Conservation (phyloP, 2,113 vertebrate species). For the Chloebia gouldiae region DNA sequence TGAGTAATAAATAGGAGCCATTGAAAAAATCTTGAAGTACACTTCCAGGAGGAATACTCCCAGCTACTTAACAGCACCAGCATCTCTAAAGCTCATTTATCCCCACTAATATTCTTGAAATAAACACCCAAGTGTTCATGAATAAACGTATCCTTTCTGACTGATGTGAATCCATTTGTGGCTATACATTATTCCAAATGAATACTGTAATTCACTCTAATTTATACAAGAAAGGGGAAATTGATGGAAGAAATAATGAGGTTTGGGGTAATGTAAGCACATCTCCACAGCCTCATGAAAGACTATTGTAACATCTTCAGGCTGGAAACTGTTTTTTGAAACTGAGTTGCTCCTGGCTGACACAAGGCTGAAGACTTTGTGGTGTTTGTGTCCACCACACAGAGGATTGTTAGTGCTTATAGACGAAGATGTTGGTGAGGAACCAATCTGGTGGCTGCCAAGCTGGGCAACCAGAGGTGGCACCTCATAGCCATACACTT, state of each 20-base stretch:
- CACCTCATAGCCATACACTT: neutral
- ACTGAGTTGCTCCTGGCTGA: neutral
- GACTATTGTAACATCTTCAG: neutral
- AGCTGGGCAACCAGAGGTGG: neutral
- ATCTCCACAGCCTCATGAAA: neutral
- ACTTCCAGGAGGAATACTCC: constrained; percentile 38
- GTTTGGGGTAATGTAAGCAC: neutral
- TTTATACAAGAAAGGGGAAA: constrained; percentile 45
- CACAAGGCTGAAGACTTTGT: neutral
- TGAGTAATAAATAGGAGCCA: neutral
- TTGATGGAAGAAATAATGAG: constrained; percentile 49
- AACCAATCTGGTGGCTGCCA: neutral
- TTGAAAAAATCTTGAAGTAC: constrained; percentile 17
- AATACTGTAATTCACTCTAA: constrained; percentile 53
- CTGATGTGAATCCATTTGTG: constrained; percentile 45
- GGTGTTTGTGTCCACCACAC: neutral
- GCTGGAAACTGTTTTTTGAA: neutral
- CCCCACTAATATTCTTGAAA: constrained; percentile 57
- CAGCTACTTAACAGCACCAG: constrained; percentile 25
- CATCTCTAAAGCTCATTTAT: constrained; percentile 46
- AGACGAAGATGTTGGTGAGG: neutral
- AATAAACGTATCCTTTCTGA: constrained; percentile 44
- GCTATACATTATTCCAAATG: constrained; percentile 2
- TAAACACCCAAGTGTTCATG: constrained; percentile 55
- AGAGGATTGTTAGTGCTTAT: neutral